These are phyloP conservation scores for Brienomyrus brachyistius DNA, from an alignment of 2,113 vertebrate genomes.

Conservation along the genomic window DNA sequence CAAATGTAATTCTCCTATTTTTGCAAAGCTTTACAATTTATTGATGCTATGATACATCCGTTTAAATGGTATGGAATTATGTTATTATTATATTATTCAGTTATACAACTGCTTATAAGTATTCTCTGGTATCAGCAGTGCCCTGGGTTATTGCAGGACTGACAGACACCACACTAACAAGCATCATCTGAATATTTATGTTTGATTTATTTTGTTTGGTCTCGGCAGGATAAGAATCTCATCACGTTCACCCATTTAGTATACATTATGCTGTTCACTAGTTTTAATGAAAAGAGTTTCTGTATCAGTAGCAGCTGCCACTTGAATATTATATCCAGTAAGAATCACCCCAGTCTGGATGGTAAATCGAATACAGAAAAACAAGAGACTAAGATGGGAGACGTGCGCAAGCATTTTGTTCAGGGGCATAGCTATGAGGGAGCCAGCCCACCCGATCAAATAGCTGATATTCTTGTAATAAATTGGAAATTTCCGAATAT, in stretches of 20 bases:
- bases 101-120: not conserved
- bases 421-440: not conserved
- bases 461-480: not conserved
- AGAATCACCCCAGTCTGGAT: not conserved
- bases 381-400: not conserved
- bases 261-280: not conserved
- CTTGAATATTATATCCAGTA: not conserved
- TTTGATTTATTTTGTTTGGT: not conserved
- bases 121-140: not conserved
- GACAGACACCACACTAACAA: not conserved
- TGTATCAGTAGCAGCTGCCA: not conserved
- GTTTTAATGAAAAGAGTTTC: not conserved
- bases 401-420: not conserved
- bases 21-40: not conserved
- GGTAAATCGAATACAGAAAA: not conserved
- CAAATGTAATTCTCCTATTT: not conserved
- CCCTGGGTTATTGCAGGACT: not conserved
- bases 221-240: not conserved
- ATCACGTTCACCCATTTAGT: not conserved
- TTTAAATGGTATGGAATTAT: not conserved
- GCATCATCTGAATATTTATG: not conserved
- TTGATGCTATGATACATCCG: not conserved
- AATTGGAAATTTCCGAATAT: not conserved
- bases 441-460: not conserved
- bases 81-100: not conserved